Evolutionary conservation across 2,113 vertebrate species (phyloP).

Genomic region (Propithecus coquereli): DNA sequence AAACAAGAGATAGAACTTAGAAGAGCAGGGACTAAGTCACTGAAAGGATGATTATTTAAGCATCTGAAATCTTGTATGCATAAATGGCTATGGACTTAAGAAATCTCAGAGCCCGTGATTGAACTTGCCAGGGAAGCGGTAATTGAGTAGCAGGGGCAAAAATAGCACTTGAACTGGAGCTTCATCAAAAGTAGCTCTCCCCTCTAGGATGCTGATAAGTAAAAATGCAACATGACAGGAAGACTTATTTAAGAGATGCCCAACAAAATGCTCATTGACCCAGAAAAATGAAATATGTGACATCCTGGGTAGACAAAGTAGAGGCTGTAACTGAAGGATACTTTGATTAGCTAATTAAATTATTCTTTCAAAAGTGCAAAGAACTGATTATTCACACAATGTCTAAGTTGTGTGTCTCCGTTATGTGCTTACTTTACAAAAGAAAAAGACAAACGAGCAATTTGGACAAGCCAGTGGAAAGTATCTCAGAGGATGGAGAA

Average conservation of each 20-base stretch:
- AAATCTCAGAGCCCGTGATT: neutral
- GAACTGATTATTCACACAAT: neutral
- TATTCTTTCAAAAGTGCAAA: slow-evolving; percentile 31
- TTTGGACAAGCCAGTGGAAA: neutral
- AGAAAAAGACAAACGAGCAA: neutral
- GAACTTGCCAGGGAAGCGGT: neutral
- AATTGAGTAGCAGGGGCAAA: neutral
- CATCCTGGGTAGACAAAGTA: neutral
- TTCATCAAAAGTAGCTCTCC: neutral
- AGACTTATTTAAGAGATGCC: neutral
- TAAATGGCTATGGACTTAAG: neutral
- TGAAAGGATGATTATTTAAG: neutral
- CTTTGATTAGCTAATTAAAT: slow-evolving; percentile 14
- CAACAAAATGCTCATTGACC: neutral
- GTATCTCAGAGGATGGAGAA: neutral
- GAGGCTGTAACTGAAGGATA: neutral
- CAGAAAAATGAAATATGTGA: neutral
- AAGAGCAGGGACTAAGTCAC: neutral
- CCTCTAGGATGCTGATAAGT: neutral
- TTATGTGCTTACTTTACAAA: neutral
- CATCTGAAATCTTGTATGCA: neutral
- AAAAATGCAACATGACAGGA: slow-evolving; percentile 17
- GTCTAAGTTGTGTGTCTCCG: neutral
- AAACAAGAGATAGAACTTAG: neutral
- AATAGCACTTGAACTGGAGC: neutral